Evolutionary conservation across 2,797 vertebrate genomes (phyloP), one percentile per base, ranked within the genome.

Genomic region (Discoglossus pictus): DNA sequence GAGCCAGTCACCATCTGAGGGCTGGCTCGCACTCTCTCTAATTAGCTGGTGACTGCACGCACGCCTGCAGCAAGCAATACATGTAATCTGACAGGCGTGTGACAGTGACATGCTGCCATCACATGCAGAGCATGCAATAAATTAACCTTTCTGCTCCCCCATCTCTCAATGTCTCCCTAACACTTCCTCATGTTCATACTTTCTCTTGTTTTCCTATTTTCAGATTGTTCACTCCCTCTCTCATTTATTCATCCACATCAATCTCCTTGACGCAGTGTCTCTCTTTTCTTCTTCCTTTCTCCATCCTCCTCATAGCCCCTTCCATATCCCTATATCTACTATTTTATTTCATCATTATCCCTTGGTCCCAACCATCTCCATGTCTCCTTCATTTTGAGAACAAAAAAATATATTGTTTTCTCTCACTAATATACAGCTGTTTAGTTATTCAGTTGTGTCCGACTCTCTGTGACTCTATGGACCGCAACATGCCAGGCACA

Each of bases 51-150:
- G 47, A 43, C 27, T 18, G 53, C 38, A n/a, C n/a, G 17, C 18
- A 48, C 24, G 24, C 23, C 38, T 62, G 31, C 50, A 38, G 13
- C 42, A 65, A 55, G 34, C 51, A 38, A 7, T 46, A 18, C 3
- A 42, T 56, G 18, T 65, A 65, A 47, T 54, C 25, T 58, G 34
- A 65, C 27, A 65, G 52, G n/a, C 62, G 46, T 65, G 36, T 46
- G 31, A 16, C 52, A 56, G 17, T 56, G 55, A 56, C 52, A 35
- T 15, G 17, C 40, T 55, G 62, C 31, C 62, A 65, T 20, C 34
- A 56, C 44, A 65, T 55, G 51, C 43, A 58, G 54, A 56, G 17
- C n/a, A 55, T 65, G 40, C 20, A 31, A 58, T 13, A 21, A 25
- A 40, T 58, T 58, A 39, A 36, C 31, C 35, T 40, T 40, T 13